phyloP scores from a whole-genome alignment of 2,113 vertebrate genomes.

The Crotalus helleri region DNA sequence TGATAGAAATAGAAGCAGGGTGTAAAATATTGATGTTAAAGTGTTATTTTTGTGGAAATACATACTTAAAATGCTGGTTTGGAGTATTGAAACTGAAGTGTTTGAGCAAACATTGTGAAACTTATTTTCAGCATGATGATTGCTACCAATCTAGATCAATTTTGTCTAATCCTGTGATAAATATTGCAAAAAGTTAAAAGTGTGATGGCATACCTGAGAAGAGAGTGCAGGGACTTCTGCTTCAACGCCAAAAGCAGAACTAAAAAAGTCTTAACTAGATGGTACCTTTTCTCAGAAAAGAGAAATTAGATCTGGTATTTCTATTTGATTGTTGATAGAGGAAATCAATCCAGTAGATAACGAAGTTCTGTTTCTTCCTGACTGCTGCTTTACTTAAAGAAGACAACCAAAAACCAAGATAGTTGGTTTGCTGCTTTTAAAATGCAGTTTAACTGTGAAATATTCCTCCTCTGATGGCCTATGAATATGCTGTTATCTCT shows the following conservation, averaged over 20 bases:
- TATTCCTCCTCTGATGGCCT: conserved; percentile 11
- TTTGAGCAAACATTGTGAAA: conserved; percentile 9
- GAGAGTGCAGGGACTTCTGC: conserved; percentile 50
- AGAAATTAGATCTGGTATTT: conserved; percentile 61
- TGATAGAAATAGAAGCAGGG: conserved; percentile 12
- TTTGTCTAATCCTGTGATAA: conserved; percentile 38
- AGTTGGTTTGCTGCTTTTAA: conserved; percentile 72
- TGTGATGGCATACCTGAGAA: conserved; percentile 52
- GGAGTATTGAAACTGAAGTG: not conserved
- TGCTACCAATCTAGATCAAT: conserved; percentile 37
- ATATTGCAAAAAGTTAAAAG: conserved; percentile 41
- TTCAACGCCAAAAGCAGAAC: conserved; percentile 49
- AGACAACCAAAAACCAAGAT: conserved; percentile 81
- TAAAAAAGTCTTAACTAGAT: conserved; percentile 37
- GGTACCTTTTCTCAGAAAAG: conserved; percentile 55
- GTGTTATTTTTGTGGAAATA: not conserved
- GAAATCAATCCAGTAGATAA: conserved; percentile 73
- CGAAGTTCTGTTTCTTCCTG: conserved; percentile 68
- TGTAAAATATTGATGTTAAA: conserved; percentile 39
- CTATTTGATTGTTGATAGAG: conserved; percentile 64
- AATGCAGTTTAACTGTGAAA: conserved; percentile 75
- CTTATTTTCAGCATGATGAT: conserved; percentile 36
- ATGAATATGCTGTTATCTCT: conserved; percentile 58
- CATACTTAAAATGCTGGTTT: not conserved
- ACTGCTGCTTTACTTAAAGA: conserved; percentile 81